Conservation (phyloP, 1,140 invertebrate genomes). For the Cyclina sinensis region DNA sequence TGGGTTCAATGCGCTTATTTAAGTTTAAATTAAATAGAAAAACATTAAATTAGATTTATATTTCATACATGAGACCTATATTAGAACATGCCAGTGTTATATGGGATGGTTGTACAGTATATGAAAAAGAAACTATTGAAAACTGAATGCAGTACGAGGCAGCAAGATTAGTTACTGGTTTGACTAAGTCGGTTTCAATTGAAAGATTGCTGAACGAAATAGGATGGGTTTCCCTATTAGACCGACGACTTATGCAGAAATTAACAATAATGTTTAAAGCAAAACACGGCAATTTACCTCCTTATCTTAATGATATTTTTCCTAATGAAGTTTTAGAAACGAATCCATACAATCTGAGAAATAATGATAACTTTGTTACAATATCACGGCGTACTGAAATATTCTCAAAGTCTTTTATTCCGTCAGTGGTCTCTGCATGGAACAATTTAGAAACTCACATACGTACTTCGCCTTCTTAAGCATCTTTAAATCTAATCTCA, state of each 20-base stretch:
- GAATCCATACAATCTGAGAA: not conserved
- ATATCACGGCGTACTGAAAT: not conserved
- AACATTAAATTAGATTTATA: conserved; percentile 47
- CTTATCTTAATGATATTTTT: not conserved
- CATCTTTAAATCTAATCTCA: not conserved
- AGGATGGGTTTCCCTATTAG: too few relatives aligned
- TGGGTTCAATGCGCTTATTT: conserved; percentile 19
- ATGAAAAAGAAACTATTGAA: conserved; percentile 26
- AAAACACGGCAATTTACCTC: not conserved
- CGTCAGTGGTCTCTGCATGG: not conserved
- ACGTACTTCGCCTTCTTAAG: not conserved
- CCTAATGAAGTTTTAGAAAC: not conserved
- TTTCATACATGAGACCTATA: conserved; percentile 26
- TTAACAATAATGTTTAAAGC: not conserved
- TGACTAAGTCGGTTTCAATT: conserved; percentile 16
- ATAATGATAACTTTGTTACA: not conserved
- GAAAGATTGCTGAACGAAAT: not conserved
- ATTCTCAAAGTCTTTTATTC: not conserved
- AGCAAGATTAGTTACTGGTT: conserved; percentile 29
- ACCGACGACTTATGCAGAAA: not conserved
- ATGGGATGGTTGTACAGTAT: conserved; percentile 32
- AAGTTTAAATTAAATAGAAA: conserved; percentile 31
- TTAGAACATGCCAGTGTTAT: conserved; percentile 32
- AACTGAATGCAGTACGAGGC: conserved; percentile 38
- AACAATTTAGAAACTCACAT: not conserved